phyloP scores from a whole-genome alignment of 2,888 invertebrate species.

The Cephus rjabovi region DNA sequence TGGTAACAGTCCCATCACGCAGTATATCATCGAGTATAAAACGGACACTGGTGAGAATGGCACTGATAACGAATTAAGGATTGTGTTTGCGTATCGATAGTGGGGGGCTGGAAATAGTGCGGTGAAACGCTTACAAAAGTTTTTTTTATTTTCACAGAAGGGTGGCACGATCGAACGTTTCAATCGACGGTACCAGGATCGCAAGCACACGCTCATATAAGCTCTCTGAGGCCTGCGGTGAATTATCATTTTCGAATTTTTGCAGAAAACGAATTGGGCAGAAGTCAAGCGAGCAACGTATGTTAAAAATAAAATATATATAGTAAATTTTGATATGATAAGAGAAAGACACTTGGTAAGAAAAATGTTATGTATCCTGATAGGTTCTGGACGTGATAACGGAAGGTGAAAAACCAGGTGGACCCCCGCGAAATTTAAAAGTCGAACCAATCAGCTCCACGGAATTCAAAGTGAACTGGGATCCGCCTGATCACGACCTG shows the following conservation, averaged over 20 bases:
- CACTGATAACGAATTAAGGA: neutral
- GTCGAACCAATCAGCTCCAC: constrained; percentile 88
- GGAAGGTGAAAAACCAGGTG: constrained; percentile 74
- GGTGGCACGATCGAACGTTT: constrained; percentile 85
- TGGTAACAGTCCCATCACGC: constrained; percentile 88
- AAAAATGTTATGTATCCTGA: neutral
- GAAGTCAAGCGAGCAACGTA: constrained; percentile 88
- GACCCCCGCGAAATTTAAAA: constrained; percentile 83
- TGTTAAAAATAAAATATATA: constrained; percentile 31
- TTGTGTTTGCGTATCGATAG: neutral
- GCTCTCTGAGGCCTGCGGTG: constrained; percentile 85
- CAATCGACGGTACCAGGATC: constrained; percentile 85
- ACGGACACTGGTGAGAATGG: constrained; percentile 77
- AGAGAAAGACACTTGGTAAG: neutral
- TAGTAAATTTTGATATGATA: neutral
- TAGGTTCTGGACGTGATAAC: constrained; percentile 63
- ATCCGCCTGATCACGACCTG: constrained; percentile 85
- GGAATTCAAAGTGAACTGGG: constrained; percentile 87
- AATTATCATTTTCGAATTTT: constrained; percentile 90
- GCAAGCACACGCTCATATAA: constrained; percentile 84
- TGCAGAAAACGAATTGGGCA: constrained; percentile 89
- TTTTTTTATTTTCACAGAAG: constrained; percentile 69
- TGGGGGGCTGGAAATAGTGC: neutral
- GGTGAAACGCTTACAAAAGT: neutral
- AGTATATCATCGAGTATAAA: constrained; percentile 91